Conservation (phyloP, 2,797 vertebrate species). For the Onychomys torridus region DNA sequence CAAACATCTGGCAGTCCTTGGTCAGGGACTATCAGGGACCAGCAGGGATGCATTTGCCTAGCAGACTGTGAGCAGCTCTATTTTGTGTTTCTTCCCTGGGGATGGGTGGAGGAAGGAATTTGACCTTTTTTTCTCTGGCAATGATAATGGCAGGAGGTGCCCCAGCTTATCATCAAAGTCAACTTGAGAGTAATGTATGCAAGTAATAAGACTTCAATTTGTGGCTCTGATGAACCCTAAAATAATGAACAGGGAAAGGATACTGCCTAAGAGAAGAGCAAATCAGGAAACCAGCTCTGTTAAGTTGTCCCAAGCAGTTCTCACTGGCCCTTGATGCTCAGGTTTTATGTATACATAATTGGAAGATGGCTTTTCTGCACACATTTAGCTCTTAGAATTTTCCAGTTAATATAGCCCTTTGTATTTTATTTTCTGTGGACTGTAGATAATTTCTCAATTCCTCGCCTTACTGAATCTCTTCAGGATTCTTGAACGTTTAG, state of each 20-base stretch:
- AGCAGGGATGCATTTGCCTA: neutral
- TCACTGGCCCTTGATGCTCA: neutral
- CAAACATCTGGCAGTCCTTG: conserved; percentile 23
- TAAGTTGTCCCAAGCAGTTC: neutral
- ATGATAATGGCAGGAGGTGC: neutral
- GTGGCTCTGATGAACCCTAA: conserved; percentile 65
- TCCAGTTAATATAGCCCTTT: conserved; percentile 47
- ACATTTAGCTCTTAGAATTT: conserved; percentile 39
- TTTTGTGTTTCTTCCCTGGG: conserved; percentile 42
- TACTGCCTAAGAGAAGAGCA: conserved; percentile 57
- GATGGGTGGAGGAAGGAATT: conserved; percentile 46
- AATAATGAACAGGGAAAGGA: conserved; percentile 62
- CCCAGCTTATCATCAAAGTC: conserved; percentile 72
- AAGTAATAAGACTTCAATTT: conserved; percentile 72
- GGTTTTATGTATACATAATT: conserved; percentile 35
- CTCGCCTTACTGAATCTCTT: neutral
- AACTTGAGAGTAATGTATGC: conserved; percentile 60
- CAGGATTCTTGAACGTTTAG: neutral
- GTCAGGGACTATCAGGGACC: neutral
- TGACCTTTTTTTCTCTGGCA: conserved; percentile 62
- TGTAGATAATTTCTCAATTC: conserved; percentile 25
- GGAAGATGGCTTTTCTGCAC: neutral
- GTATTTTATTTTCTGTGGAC: neutral
- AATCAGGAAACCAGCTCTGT: conserved; percentile 55
- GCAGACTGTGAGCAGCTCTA: neutral